Evolutionary conservation across 2,797 vertebrate species (phyloP).

Genomic region (Centropyge bicolor): DNA sequence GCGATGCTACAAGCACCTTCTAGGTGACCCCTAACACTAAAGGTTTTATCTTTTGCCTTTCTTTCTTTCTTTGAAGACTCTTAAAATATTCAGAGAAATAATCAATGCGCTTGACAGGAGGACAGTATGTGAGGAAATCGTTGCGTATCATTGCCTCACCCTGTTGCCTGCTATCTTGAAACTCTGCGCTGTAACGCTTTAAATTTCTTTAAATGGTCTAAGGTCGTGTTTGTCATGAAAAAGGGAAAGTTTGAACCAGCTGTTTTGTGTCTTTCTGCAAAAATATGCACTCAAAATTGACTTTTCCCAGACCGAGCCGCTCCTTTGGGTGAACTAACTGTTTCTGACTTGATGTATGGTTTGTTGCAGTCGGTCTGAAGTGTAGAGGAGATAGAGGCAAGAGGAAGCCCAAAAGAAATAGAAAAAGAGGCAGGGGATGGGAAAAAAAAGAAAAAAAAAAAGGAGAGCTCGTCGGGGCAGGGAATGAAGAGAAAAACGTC

Average conservation of each 20-base stretch:
- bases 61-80: constrained; percentile 19
- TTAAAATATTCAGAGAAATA: constrained; percentile 23
- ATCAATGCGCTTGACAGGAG: constrained; percentile 14
- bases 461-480: not conserved
- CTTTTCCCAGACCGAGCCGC: constrained; percentile 14
- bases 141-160: constrained; percentile 12
- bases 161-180: constrained; percentile 11
- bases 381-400: constrained; percentile 31
- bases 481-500: constrained; percentile 26
- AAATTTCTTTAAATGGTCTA: constrained; percentile 12
- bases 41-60: constrained; percentile 5
- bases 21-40: constrained; percentile 63
- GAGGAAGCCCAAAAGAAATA: constrained; percentile 22
- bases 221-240: not conserved
- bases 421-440: constrained; percentile 1
- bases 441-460: constrained; percentile 12
- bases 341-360: constrained; percentile 61
- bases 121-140: constrained; percentile 7
- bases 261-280: not conserved
- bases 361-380: constrained; percentile 47
- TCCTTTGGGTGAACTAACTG: constrained; percentile 39
- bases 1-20: constrained; percentile 61
- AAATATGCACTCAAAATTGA: not conserved
- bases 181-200: not conserved
- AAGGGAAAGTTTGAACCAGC: not conserved